Evolutionary conservation across 1,140 invertebrate species (phyloP).

Genomic region (Ctenoplectra terminalis): DNA sequence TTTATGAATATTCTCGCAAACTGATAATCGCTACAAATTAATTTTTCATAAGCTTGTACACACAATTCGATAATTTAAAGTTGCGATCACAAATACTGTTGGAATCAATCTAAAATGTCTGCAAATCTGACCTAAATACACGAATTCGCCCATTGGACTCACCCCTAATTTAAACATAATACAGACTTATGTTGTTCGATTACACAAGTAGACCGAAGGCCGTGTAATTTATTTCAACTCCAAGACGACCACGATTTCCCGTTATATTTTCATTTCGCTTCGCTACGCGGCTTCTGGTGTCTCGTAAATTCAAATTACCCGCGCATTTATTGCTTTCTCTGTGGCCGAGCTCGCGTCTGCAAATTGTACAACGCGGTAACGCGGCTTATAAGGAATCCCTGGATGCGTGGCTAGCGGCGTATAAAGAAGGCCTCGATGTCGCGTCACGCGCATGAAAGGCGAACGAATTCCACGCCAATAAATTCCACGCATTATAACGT

Average conservation of each 20-base stretch:
- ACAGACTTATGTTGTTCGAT: neutral
- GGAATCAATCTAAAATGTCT: too few species aligned
- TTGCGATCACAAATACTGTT: too few species aligned
- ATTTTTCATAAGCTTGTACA: too few species aligned
- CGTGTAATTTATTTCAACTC: neutral
- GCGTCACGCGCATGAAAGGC: conserved; percentile 24
- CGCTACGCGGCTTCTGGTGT: neutral
- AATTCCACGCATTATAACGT: conserved; percentile 54
- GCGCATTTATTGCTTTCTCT: conserved; percentile 7
- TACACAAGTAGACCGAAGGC: neutral
- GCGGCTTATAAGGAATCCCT: neutral
- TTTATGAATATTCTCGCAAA: too few species aligned
- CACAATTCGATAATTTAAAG: too few species aligned
- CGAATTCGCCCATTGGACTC: too few species aligned
- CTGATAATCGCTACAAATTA: too few species aligned
- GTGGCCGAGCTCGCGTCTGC: neutral
- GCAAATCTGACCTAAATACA: too few species aligned
- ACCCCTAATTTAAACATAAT: neutral
- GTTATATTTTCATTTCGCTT: conserved; percentile 26
- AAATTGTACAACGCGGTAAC: neutral
- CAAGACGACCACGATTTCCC: neutral
- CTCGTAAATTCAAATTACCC: conserved; percentile 34
- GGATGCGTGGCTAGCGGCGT: neutral
- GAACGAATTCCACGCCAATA: conserved; percentile 53
- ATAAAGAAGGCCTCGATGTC: neutral